Evolutionary conservation across 2,113 vertebrate genomes (phyloP).

Genomic region (Raja brachyura): DNA sequence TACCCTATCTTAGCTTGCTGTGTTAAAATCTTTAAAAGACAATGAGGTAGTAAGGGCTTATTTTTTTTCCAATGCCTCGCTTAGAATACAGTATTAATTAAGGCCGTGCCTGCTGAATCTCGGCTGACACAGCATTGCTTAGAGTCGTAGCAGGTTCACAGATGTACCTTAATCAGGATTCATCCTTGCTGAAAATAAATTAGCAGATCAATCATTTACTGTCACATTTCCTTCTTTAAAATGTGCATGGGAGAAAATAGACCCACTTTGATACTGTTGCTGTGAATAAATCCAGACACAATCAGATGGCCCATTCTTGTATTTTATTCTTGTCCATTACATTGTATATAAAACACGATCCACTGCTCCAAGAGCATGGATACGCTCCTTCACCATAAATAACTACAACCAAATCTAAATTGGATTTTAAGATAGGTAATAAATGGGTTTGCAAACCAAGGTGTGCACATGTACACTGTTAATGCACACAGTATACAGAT

Average conservation of each 20-base stretch:
- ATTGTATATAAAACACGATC: slow-evolving; percentile 26
- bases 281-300: neutral
- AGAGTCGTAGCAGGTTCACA: neutral
- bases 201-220: neutral
- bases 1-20: no score
- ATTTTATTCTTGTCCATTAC: slow-evolving; percentile 35
- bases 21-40: no score
- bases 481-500: slow-evolving; percentile 34
- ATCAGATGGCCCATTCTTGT: slow-evolving; percentile 6
- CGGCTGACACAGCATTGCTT: neutral
- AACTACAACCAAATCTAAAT: slow-evolving; percentile 37
- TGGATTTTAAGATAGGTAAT: slow-evolving; percentile 31
- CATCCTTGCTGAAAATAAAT: neutral
- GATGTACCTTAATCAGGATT: neutral
- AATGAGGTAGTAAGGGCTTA: no score
- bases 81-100: no score
- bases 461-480: slow-evolving; percentile 34
- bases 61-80: no score
- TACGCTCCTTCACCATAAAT: slow-evolving; percentile 37
- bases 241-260: neutral
- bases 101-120: no score
- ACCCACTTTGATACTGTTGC: neutral
- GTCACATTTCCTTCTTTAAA: neutral
- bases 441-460: neutral
- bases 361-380: slow-evolving; percentile 27